A percentile compares a stretch with the other conserved stretches of the same genome.
Conservation (phyloP, 2,888 invertebrate species). For the Athalia circularis region DNA sequence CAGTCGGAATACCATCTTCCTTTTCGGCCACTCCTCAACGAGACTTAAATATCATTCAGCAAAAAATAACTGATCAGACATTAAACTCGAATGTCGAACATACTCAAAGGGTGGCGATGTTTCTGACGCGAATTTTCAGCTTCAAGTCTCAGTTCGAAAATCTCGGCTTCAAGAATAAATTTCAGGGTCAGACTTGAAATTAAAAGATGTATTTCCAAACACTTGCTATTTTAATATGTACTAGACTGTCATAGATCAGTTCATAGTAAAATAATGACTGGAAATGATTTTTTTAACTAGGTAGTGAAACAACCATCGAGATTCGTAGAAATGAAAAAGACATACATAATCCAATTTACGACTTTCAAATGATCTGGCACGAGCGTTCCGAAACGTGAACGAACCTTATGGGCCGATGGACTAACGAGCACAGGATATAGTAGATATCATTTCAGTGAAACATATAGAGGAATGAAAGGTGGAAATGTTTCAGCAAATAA, state of each 20-base stretch:
- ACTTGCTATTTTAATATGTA: too few relatives aligned
- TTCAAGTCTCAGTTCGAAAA: too few relatives aligned
- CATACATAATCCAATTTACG: not conserved
- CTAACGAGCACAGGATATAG: slow-evolving; percentile 20
- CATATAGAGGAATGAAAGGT: too few relatives aligned
- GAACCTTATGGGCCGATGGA: not conserved
- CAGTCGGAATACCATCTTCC: not conserved
- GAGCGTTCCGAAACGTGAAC: not conserved
- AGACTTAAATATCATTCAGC: not conserved
- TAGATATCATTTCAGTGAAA: not conserved
- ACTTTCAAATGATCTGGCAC: slow-evolving; percentile 11
- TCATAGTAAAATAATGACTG: too few relatives aligned
- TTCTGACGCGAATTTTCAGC: too few relatives aligned
- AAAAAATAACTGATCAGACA: slow-evolving; percentile 13
- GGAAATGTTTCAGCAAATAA: slow-evolving; percentile 21
- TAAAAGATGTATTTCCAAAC: too few relatives aligned
- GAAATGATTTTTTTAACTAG: too few relatives aligned
- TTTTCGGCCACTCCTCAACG: not conserved
- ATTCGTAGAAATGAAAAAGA: too few relatives aligned
- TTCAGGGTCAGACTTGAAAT: too few relatives aligned
- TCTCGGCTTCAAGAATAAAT: too few relatives aligned
- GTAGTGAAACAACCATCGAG: too few relatives aligned
- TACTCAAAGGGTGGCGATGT: not conserved
- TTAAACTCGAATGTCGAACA: not conserved
- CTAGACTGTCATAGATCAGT: too few relatives aligned